phyloP scores from a whole-genome alignment of 2,113 vertebrate genomes.

The Oncorhynchus clarkii region DNA sequence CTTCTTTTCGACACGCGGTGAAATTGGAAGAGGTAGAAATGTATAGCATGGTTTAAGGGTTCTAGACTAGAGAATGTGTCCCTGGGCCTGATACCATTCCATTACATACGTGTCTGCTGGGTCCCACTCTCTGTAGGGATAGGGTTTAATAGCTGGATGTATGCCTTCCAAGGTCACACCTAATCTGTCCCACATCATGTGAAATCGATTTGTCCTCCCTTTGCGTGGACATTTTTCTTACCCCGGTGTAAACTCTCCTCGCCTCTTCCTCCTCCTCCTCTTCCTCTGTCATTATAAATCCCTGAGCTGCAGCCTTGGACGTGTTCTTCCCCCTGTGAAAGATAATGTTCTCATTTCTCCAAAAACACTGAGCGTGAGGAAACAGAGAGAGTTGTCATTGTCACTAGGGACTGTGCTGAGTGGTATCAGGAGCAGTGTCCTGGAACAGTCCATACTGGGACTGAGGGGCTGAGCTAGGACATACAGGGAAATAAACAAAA shows the following conservation, averaged over 20 bases:
- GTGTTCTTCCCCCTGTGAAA: background rate
- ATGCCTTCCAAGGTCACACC: conserved; percentile 26
- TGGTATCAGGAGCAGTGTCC: no score
- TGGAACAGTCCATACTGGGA: no score
- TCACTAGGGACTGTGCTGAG: no score
- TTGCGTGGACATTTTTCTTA: conserved; percentile 11
- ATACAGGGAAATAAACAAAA: no score
- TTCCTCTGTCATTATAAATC: background rate
- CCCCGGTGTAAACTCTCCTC: background rate
- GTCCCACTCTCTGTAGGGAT: conserved; percentile 1
- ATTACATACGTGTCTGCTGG: background rate
- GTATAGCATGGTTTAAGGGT: background rate
- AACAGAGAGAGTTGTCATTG: no score
- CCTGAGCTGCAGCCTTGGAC: background rate
- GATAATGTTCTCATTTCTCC: background rate
- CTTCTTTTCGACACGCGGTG: background rate
- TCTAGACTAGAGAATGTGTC: no score
- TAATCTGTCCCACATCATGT: conserved; percentile 22
- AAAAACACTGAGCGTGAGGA: no score
- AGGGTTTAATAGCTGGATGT: background rate
- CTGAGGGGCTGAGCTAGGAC: no score
- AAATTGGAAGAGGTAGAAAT: background rate
- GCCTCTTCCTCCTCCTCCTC: conserved; percentile 9
- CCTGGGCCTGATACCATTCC: no score
- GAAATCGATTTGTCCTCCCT: conserved; percentile 18